Evolutionary conservation across 1,140 invertebrate genomes (phyloP).

Genomic region (honey bee (Apis mellifera)): DNA sequence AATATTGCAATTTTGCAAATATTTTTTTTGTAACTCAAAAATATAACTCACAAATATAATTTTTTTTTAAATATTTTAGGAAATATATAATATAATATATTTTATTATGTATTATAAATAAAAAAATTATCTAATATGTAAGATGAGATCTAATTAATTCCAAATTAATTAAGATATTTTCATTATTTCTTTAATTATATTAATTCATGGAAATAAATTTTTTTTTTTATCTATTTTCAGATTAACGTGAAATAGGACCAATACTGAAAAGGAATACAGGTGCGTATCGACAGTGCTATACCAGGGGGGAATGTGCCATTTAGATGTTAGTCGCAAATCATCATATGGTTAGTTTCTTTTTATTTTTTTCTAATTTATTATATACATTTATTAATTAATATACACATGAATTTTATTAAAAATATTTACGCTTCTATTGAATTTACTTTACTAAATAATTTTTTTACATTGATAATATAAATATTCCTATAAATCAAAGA

Average conservation of each 20-base stretch:
- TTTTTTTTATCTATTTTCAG: slow-evolving; percentile 55
- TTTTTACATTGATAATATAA: neutral
- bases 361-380: slow-evolving; percentile 30
- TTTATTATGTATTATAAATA: neutral
- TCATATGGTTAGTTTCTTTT: slow-evolving; percentile 57
- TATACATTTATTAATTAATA: neutral
- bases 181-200: neutral
- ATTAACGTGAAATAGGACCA: slow-evolving; percentile 34
- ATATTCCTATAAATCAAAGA: neutral
- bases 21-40: no score
- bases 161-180: no score
- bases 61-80: neutral
- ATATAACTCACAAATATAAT: neutral
- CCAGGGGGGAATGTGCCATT: slow-evolving; percentile 55
- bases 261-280: slow-evolving; percentile 50
- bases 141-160: neutral
- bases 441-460: neutral
- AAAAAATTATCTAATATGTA: neutral
- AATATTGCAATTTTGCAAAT: no score
- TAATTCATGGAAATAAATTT: slow-evolving; percentile 28
- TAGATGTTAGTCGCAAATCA: slow-evolving; percentile 39
- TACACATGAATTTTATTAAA: neutral
- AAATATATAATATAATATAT: neutral
- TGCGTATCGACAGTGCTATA: slow-evolving; percentile 56
- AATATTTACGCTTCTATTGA: neutral